Evolutionary conservation across 2,888 invertebrate genomes (phyloP).

Genomic region (Lasius fuliginosus): DNA sequence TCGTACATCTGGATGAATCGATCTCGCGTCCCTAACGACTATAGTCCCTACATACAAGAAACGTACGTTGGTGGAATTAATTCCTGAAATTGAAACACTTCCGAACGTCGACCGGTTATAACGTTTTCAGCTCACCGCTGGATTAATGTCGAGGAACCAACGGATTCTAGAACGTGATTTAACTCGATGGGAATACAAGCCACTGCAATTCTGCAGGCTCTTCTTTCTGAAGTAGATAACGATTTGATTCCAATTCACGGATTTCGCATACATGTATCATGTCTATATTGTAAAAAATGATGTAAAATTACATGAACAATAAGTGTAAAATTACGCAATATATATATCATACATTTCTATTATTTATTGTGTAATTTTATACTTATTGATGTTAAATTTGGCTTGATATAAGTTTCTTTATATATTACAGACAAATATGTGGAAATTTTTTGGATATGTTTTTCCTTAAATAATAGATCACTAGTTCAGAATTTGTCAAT

Average conservation of each 20-base stretch:
- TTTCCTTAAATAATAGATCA: too few species aligned
- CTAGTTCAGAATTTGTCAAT: too few species aligned
- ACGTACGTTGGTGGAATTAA: conserved; percentile 43
- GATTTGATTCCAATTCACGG: conserved; percentile 36
- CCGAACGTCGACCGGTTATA: conserved; percentile 40
- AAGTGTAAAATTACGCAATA: background rate
- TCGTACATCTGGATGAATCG: conserved; percentile 20
- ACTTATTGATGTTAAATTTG: background rate
- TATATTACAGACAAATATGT: too few species aligned
- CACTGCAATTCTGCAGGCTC: conserved; percentile 26
- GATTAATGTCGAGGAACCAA: conserved; percentile 66
- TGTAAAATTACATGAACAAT: background rate
- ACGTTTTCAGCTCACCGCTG: conserved; percentile 59
- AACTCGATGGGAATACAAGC: conserved; percentile 60
- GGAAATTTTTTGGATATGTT: too few species aligned
- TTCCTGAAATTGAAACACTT: conserved; percentile 51
- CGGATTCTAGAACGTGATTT: conserved; percentile 65
- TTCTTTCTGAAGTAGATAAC: conserved; percentile 44
- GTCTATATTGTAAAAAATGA: background rate
- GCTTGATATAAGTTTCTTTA: too few species aligned
- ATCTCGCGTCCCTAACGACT: conserved; percentile 1
- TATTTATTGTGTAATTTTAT: background rate
- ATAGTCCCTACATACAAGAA: conserved; percentile 7
- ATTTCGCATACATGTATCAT: background rate
- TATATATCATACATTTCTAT: background rate